Conservation (phyloP, 2,888 invertebrate genomes). For the Caenorhabditis macrosperma region DNA sequence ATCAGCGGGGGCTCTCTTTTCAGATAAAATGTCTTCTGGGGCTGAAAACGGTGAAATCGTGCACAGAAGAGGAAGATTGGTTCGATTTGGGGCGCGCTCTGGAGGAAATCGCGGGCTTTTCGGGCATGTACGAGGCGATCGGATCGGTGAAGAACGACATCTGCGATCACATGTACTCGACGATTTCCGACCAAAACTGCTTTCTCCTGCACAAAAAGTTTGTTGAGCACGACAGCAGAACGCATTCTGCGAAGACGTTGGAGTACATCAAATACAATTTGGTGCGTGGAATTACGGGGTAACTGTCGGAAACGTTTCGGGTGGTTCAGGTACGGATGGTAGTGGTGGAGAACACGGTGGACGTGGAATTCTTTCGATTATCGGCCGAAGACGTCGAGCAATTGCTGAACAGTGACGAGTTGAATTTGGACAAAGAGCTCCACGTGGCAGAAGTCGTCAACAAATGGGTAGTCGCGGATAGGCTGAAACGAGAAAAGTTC, state of each 20-base stretch:
- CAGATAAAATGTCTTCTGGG: slow-evolving; percentile 45
- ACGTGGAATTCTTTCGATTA: slow-evolving; percentile 45
- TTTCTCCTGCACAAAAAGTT: slow-evolving; percentile 49
- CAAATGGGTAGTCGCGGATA: slow-evolving; percentile 36
- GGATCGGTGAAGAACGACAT: slow-evolving; percentile 9
- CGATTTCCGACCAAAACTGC: slow-evolving; percentile 33
- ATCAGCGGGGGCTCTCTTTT: too few relatives aligned
- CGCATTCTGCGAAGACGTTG: neutral
- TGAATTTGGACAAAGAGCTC: slow-evolving; percentile 41
- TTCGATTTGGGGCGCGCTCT: slow-evolving; percentile 80
- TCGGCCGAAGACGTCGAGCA: slow-evolving; percentile 34
- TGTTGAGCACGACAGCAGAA: slow-evolving; percentile 15
- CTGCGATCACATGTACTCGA: slow-evolving; percentile 26
- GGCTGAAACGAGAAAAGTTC: slow-evolving; percentile 12
- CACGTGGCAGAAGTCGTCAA: slow-evolving; percentile 30
- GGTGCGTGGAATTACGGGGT: too few relatives aligned
- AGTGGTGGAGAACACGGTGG: slow-evolving; percentile 27
- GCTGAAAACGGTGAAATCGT: neutral
- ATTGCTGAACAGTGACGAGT: slow-evolving; percentile 20
- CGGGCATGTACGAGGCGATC: slow-evolving; percentile 98
- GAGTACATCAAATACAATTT: slow-evolving; percentile 50
- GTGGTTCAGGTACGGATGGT: too few relatives aligned
- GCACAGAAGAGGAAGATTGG: slow-evolving; percentile 29
- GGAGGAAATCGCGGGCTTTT: slow-evolving; percentile 93
- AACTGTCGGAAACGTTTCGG: too few relatives aligned